These are phyloP conservation scores for Linyphia triangularis DNA, from an alignment of 2,888 invertebrate species.

Conservation along the genomic window DNA sequence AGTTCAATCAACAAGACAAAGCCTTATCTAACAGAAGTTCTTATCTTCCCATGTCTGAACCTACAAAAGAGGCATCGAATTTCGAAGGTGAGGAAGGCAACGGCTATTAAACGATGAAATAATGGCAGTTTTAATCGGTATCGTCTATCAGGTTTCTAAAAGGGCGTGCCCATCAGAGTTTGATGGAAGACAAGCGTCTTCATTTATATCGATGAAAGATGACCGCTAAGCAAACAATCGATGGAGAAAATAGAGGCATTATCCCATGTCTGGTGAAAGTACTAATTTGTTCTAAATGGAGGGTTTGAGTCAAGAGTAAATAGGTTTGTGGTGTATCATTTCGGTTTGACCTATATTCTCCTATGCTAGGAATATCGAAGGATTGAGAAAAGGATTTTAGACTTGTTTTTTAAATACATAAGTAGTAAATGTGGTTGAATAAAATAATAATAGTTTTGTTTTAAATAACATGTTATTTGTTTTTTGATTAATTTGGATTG, in stretches of 20 bases:
- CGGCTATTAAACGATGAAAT: conserved; percentile 44
- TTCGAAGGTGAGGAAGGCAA: conserved; percentile 2
- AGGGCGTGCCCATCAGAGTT: conserved; percentile 13
- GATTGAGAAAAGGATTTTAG: too few species aligned
- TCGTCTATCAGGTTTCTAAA: conserved; percentile 22
- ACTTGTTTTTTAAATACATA: too few species aligned
- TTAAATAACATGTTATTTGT: too few species aligned
- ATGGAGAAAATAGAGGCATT: not conserved
- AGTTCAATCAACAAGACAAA: not conserved
- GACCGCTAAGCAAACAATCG: conserved; percentile 43
- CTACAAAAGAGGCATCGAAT: conserved; percentile 16
- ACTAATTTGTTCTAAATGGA: conserved; percentile 28
- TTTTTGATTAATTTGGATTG: too few species aligned
- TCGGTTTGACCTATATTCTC: not conserved
- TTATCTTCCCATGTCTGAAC: not conserved
- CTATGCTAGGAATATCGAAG: not conserved
- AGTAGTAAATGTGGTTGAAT: too few species aligned
- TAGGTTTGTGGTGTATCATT: conserved; percentile 6
- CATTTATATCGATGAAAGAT: conserved; percentile 30
- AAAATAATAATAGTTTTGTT: too few species aligned
- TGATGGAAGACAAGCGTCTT: conserved; percentile 48
- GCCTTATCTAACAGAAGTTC: not conserved
- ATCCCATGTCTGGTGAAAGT: conserved; percentile 9
- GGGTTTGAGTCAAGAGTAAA: conserved; percentile 19
- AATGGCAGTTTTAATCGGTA: conserved; percentile 44